Percentiles rank a stretch among this genome's conserved stretches.
phyloP scores from a whole-genome alignment of 2,888 invertebrate species.

The Napeogenes sylphis region DNA sequence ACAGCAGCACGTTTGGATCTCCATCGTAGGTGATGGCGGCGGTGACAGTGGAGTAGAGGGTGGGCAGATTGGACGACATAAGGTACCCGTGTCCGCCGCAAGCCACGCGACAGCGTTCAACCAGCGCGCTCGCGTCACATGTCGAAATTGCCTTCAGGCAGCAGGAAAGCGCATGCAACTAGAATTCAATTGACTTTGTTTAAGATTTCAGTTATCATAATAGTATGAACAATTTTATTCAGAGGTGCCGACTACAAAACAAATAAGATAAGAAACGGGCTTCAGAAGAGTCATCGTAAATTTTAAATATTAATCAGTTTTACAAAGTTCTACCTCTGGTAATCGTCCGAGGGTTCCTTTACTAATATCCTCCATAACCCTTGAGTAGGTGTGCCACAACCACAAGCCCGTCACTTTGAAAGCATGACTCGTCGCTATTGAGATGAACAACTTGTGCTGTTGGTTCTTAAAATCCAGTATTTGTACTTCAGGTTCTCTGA shows the following conservation, averaged over 20 bases:
- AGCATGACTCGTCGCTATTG: constrained; percentile 88
- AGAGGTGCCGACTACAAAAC: too few relatives aligned
- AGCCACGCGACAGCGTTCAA: constrained; percentile 89
- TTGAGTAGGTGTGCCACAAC: constrained; percentile 88
- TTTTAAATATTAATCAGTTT: constrained; percentile 49
- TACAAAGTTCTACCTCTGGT: constrained; percentile 83
- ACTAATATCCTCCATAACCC: constrained; percentile 84
- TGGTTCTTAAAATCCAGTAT: constrained; percentile 95
- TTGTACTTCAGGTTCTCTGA: constrained; percentile 88
- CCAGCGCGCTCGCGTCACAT: constrained; percentile 82
- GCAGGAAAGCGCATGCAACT: constrained; percentile 93
- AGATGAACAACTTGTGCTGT: constrained; percentile 83
- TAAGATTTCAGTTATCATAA: too few relatives aligned
- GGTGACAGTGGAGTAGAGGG: constrained; percentile 87
- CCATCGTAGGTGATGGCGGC: constrained; percentile 97
- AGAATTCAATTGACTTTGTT: constrained; percentile 14
- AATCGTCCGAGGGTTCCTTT: constrained; percentile 87
- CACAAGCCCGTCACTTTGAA: constrained; percentile 83
- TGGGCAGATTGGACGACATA: constrained; percentile 90
- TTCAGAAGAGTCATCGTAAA: too few relatives aligned
- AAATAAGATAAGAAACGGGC: too few relatives aligned
- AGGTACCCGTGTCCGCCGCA: constrained; percentile 98
- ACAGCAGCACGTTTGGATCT: constrained; percentile 93
- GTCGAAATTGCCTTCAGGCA: constrained; percentile 93
- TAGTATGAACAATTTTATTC: too few relatives aligned